Conservation (phyloP, 2,888 invertebrate genomes). For the Microplitis deprimator region DNA sequence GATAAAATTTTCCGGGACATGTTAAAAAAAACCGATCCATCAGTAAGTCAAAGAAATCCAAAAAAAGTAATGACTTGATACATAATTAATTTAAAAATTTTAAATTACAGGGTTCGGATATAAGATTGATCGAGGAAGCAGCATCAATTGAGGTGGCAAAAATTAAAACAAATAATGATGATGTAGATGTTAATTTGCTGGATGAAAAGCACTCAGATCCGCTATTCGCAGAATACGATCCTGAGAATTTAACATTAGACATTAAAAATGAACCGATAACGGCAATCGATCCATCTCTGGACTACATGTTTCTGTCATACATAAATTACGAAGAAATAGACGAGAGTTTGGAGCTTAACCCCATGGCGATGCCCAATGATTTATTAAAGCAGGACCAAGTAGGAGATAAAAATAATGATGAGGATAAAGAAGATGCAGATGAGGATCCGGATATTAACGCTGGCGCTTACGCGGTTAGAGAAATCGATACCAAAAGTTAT, state of each 20-base stretch:
- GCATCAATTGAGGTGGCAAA: not conserved
- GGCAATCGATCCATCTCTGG: not conserved
- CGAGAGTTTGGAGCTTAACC: not conserved
- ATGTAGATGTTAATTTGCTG: not conserved
- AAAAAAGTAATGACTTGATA: no score
- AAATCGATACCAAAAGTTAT: constrained; percentile 6
- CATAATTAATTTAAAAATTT: not conserved
- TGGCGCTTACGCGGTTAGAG: not conserved
- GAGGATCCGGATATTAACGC: no score
- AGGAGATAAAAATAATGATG: not conserved
- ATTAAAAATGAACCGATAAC: not conserved
- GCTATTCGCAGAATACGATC: not conserved
- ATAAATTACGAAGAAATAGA: not conserved
- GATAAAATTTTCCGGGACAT: constrained; percentile 63
- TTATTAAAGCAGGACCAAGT: no score
- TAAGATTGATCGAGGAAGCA: not conserved
- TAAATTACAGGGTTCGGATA: not conserved
- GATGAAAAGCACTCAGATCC: not conserved
- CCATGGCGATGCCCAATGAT: not conserved
- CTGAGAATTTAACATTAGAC: not conserved
- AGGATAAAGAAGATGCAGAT: not conserved
- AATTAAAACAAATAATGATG: no score
- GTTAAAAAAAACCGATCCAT: constrained; percentile 44
- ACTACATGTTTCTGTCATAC: not conserved
- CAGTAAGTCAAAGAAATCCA: constrained; percentile 14